Percentiles rank a stretch among this genome's conserved stretches.
phyloP scores from a whole-genome alignment of 2,113 vertebrate species.

The Lophotis ruficrista region DNA sequence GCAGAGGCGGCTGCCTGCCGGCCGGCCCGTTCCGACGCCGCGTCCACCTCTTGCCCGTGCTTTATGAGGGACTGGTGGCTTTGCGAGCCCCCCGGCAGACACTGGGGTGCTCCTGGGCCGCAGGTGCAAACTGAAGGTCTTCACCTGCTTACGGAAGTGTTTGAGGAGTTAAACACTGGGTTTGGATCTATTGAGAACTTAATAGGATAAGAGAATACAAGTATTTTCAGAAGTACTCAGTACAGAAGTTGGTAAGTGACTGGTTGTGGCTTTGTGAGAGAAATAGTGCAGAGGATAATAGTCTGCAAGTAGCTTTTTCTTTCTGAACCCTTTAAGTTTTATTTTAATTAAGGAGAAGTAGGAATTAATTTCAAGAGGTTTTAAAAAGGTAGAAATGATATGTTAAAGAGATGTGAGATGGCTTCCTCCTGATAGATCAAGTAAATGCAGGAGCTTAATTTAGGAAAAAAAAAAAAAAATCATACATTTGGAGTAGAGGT shows the following conservation, averaged over 20 bases:
- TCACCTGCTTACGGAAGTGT: fast-evolving
- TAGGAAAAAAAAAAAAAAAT: neutral
- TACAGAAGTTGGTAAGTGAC: neutral
- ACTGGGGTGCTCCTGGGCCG: neutral
- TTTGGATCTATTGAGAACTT: fast-evolving
- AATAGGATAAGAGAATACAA: fast-evolving
- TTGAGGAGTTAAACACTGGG: neutral
- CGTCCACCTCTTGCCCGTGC: neutral
- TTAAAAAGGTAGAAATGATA: neutral
- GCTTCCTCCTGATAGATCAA: neutral
- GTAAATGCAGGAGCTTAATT: neutral
- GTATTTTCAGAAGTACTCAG: neutral
- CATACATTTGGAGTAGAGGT: neutral
- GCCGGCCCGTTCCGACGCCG: neutral
- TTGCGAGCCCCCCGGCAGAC: too few species aligned
- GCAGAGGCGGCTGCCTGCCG: neutral
- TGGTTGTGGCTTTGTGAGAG: neutral
- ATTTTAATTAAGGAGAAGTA: neutral
- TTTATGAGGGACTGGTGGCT: fast-evolving
- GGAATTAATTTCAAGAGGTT: neutral
- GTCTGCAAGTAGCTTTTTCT: neutral
- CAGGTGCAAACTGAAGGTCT: neutral
- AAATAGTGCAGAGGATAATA: neutral
- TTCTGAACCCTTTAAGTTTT: neutral
- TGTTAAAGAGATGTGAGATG: neutral